Evolutionary conservation across 1,140 invertebrate species (phyloP).

Genomic region (Rhagoletis pomonella): DNA sequence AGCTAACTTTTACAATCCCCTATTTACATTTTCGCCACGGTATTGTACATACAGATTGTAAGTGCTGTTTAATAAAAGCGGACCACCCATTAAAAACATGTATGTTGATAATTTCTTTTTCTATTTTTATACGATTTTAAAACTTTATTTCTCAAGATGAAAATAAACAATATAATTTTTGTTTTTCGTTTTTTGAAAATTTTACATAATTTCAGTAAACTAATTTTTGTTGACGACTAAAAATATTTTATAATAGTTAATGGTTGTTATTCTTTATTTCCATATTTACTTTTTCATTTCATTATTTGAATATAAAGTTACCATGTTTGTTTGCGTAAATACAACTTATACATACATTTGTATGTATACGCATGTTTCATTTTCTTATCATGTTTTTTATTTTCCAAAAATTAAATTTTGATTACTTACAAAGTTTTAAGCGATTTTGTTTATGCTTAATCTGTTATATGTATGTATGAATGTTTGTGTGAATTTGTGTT

Average conservation of each 20-base stretch:
- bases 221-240: slow-evolving; percentile 72
- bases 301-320: slow-evolving; percentile 34
- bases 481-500: slow-evolving; percentile 54
- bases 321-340: slow-evolving; percentile 56
- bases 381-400: slow-evolving; percentile 51
- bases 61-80: too few species aligned
- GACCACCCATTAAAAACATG: too few species aligned
- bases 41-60: too few species aligned
- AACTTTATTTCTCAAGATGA: slow-evolving; percentile 75
- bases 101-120: slow-evolving; percentile 58
- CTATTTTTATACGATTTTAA: slow-evolving; percentile 75
- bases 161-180: slow-evolving; percentile 74
- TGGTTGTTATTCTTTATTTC: slow-evolving; percentile 56
- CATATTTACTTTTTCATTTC: slow-evolving; percentile 52
- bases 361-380: slow-evolving; percentile 53
- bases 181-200: slow-evolving; percentile 68
- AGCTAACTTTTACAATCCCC: too few species aligned
- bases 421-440: slow-evolving; percentile 65
- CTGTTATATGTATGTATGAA: slow-evolving; percentile 43
- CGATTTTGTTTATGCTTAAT: slow-evolving; percentile 7
- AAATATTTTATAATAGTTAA: slow-evolving; percentile 72
- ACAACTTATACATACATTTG: slow-evolving; percentile 59
- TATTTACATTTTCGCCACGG: too few species aligned
- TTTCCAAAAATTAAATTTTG: slow-evolving; percentile 66
- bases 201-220: slow-evolving; percentile 75